Evolutionary conservation across 2,797 vertebrate species (phyloP).

Genomic region (Simalia tracyae): DNA sequence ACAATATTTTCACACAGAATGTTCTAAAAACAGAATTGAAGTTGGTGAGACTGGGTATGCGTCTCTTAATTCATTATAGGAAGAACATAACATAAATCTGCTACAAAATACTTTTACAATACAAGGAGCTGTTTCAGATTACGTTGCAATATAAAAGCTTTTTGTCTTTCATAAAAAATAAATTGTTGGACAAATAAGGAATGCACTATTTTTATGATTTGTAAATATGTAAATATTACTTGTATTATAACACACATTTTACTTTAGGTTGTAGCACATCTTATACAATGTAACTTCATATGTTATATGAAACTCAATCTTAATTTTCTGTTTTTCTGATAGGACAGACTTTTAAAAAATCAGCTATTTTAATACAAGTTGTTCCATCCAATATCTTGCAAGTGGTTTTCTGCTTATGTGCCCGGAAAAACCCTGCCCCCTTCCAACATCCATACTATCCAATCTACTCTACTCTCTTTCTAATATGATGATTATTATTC

Average conservation of each 20-base stretch:
- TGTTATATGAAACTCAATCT: neutral
- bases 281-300: neutral
- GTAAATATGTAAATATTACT: neutral
- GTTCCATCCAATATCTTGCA: neutral
- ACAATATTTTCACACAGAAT: neutral
- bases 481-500: rapidly evolving
- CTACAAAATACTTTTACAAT: neutral
- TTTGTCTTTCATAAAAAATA: neutral
- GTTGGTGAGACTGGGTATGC: neutral
- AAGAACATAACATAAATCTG: neutral
- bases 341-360: neutral
- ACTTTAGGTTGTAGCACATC: neutral
- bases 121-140: neutral
- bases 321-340: neutral
- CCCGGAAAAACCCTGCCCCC: neutral
- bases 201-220: neutral
- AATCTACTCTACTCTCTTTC: neutral
- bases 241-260: neutral
- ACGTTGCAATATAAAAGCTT: neutral
- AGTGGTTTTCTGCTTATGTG: neutral
- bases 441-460: neutral
- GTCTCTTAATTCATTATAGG: neutral
- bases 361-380: neutral
- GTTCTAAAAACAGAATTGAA: neutral
- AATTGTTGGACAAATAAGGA: neutral